A percentile compares a stretch with the other conserved stretches of the same genome.
These are phyloP conservation scores for Peribatodes rhomboidaria DNA, from an alignment of 2,888 invertebrate species.

Conservation along the genomic window DNA sequence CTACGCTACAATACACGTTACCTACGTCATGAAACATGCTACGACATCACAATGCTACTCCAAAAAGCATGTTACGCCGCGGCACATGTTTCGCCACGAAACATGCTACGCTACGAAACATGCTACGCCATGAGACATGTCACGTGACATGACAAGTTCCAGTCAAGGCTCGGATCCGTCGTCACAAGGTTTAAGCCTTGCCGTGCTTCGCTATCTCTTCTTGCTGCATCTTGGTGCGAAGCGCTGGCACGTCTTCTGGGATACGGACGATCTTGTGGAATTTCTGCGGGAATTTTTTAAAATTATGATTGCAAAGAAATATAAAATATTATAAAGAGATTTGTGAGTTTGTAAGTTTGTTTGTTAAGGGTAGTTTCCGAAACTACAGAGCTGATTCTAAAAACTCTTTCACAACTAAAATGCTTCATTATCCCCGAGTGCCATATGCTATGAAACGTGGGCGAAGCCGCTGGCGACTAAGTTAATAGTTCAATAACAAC, in stretches of 20 bases:
- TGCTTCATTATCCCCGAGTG: no score
- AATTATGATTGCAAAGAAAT: neutral
- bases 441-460: no score
- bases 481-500: no score
- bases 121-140: neutral
- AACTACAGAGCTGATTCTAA: no score
- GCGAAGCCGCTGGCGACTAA: no score
- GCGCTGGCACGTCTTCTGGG: conserved; percentile 92
- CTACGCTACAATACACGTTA: no score
- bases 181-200: conserved; percentile 55
- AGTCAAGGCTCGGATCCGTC: conserved; percentile 21
- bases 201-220: conserved; percentile 80
- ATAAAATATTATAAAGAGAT: no score
- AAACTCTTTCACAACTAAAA: no score
- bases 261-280: conserved; percentile 93
- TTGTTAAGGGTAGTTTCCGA: no score
- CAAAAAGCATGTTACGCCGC: neutral
- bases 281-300: conserved; percentile 88
- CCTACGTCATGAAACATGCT: neutral
- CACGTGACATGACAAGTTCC: neutral
- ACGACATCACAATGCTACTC: neutral
- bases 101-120: neutral
- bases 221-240: conserved; percentile 93
- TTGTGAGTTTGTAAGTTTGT: no score
- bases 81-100: neutral